Conservation (phyloP, 2,113 vertebrate species). For the Vulpes lagopus region DNA sequence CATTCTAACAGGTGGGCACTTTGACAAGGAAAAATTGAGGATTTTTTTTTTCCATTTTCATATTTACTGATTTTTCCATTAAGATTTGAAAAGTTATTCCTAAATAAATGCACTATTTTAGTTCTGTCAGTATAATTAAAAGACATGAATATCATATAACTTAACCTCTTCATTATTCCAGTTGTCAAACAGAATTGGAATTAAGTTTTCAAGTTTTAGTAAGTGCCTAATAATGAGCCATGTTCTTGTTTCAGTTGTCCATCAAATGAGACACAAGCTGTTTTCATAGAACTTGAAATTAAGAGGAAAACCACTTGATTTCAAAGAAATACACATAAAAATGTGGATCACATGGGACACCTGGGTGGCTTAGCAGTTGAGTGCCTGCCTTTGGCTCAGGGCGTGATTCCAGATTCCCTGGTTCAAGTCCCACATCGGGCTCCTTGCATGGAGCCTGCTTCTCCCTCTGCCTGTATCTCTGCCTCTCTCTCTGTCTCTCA, state of each 20-base stretch:
- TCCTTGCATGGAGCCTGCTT: too few relatives aligned
- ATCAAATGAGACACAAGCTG: background rate
- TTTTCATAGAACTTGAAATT: background rate
- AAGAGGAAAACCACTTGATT: background rate
- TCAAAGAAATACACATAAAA: background rate
- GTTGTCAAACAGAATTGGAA: background rate
- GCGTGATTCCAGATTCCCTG: too few relatives aligned
- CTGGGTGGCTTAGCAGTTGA: too few relatives aligned
- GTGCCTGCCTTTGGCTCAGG: too few relatives aligned
- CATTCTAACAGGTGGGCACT: background rate
- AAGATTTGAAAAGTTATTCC: background rate
- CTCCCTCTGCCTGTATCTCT: too few relatives aligned
- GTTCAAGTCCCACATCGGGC: too few relatives aligned
- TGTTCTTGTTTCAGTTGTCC: background rate
- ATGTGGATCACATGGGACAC: too few relatives aligned
- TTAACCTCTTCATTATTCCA: background rate
- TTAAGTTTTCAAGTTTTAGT: background rate
- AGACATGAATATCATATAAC: background rate
- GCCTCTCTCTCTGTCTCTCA: too few relatives aligned
- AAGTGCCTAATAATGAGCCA: background rate
- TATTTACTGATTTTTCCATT: background rate
- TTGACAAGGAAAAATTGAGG: background rate
- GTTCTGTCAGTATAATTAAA: background rate
- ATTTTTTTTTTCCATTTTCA: background rate
- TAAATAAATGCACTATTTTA: background rate